Evolutionary conservation across 2,797 vertebrate species (phyloP).

Genomic region (Philypnodon macrostomus): DNA sequence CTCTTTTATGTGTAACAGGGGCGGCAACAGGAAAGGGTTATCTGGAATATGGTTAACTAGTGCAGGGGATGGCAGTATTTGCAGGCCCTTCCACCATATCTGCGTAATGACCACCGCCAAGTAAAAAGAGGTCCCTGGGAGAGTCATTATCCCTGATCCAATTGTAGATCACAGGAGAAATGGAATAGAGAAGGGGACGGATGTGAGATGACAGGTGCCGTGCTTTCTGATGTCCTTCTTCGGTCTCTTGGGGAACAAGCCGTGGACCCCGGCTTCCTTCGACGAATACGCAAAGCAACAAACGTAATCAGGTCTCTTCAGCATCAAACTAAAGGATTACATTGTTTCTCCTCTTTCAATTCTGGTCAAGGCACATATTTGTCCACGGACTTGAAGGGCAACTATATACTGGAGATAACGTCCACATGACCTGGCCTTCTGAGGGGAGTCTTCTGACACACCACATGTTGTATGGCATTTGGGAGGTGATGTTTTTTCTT

Average conservation of each 20-base stretch:
- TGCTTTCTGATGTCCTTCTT: slow-evolving; percentile 55
- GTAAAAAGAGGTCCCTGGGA: slow-evolving; percentile 60
- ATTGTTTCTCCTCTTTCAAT: slow-evolving; percentile 47
- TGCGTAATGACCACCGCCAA: slow-evolving; percentile 58
- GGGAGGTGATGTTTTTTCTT: slow-evolving; percentile 46
- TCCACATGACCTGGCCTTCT: slow-evolving; percentile 48
- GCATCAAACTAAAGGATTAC: slow-evolving; percentile 56
- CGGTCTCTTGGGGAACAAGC: slow-evolving; percentile 44
- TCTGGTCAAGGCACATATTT: slow-evolving; percentile 54
- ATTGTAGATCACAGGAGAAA: slow-evolving; percentile 53
- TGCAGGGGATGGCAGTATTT: slow-evolving; percentile 29
- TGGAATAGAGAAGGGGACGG: slow-evolving; percentile 40
- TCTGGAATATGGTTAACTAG: slow-evolving; percentile 35
- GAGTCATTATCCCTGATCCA: slow-evolving; percentile 67
- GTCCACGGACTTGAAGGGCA: slow-evolving; percentile 52
- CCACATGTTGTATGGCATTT: slow-evolving; percentile 52
- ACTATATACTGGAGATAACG: slow-evolving; percentile 55
- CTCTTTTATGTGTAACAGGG: slow-evolving; percentile 34
- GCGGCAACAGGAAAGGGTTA: slow-evolving; percentile 25
- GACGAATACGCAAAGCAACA: slow-evolving; percentile 48
- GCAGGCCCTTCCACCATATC: slow-evolving; percentile 45
- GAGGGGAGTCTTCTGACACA: slow-evolving; percentile 32
- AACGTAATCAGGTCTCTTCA: slow-evolving; percentile 64
- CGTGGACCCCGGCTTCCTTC: slow-evolving; percentile 27
- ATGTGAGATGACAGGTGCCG: slow-evolving; percentile 61